Conservation (phyloP, 23 tunicate species). For the Phallusia fumigata region DNA sequence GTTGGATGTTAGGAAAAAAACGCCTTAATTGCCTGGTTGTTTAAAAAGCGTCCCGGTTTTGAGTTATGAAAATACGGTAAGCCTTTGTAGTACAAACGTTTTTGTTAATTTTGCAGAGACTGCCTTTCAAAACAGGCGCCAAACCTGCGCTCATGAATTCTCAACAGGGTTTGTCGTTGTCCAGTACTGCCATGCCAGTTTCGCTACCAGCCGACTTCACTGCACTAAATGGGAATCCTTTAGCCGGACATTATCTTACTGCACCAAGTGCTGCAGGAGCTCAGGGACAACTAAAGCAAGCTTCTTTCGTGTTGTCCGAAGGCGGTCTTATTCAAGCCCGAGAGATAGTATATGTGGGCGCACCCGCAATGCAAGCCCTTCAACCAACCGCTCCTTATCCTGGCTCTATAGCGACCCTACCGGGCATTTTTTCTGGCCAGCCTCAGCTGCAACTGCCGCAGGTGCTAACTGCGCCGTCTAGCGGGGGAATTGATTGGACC, state of each 20-base stretch:
- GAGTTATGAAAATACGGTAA: too few species aligned
- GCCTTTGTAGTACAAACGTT: background rate
- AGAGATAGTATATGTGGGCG: constrained; percentile 67
- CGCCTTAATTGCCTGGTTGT: too few species aligned
- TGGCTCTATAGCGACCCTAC: constrained; percentile 10
- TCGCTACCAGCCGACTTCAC: constrained; percentile 23
- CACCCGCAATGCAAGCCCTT: constrained; percentile 17
- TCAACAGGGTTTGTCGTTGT: background rate
- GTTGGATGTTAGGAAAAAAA: too few species aligned
- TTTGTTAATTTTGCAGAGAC: constrained; percentile 39
- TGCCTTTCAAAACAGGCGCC: constrained; percentile 52
- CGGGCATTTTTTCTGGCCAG: constrained; percentile 30
- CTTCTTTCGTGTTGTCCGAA: constrained; percentile 42
- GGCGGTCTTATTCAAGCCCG: constrained; percentile 59
- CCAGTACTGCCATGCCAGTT: constrained; percentile 21
- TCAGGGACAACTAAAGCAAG: constrained; percentile 54
- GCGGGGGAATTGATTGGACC: constrained; percentile 30
- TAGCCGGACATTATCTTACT: constrained; percentile 13
- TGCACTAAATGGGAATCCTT: background rate
- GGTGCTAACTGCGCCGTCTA: constrained; percentile 20
- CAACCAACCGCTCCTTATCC: constrained; percentile 28
- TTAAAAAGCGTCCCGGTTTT: too few species aligned
- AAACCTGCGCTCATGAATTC: constrained; percentile 21
- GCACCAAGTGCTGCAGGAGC: constrained; percentile 24
- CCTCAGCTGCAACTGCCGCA: constrained; percentile 35